phyloP scores from a whole-genome alignment of 2,113 vertebrate genomes.

The Puma concolor region DNA sequence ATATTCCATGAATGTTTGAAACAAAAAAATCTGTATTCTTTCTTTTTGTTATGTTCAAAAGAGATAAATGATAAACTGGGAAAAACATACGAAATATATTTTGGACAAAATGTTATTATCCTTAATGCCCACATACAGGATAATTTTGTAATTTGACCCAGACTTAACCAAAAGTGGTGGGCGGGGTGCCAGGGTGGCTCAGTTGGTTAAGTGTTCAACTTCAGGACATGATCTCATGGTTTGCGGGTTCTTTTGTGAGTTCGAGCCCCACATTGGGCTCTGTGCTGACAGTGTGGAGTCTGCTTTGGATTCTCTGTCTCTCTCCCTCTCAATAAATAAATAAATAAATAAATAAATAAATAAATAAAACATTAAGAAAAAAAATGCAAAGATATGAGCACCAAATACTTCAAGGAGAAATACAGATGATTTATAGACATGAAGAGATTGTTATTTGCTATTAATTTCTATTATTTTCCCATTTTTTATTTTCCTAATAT shows the following conservation, averaged over 20 bases:
- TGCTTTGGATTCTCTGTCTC: too few relatives aligned
- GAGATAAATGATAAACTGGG: background rate
- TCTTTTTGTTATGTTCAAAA: background rate
- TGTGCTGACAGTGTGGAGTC: too few relatives aligned
- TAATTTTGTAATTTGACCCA: background rate
- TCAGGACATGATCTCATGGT: too few relatives aligned
- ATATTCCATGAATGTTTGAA: background rate
- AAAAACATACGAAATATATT: background rate
- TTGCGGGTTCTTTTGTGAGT: too few relatives aligned
- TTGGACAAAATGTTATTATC: background rate
- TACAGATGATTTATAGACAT: background rate
- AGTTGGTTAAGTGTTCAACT: too few relatives aligned
- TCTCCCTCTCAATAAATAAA: too few relatives aligned
- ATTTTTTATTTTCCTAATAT: background rate
- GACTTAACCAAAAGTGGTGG: background rate
- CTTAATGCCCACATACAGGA: background rate
- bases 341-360: too few relatives aligned
- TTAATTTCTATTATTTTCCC: background rate
- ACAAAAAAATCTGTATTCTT: background rate
- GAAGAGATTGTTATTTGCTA: background rate
- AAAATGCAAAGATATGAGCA: background rate
- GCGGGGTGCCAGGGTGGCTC: too few relatives aligned
- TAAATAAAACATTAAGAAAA: background rate
- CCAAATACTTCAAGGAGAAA: background rate
- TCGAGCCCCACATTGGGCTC: too few relatives aligned